These are phyloP conservation scores for Apeltes quadracus DNA, from an alignment of 2,113 vertebrate genomes.

Conservation along the genomic window DNA sequence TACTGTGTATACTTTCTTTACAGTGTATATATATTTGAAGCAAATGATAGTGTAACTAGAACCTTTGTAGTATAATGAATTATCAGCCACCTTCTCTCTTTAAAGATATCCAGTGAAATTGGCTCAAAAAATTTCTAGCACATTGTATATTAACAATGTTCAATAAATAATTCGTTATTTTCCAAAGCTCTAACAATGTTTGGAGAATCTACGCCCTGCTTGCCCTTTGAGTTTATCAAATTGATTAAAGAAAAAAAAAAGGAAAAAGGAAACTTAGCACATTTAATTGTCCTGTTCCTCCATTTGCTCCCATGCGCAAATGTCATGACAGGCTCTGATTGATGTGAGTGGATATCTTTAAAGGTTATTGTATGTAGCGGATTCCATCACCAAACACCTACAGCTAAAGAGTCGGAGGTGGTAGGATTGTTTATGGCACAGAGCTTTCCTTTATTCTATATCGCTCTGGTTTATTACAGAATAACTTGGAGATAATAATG, in stretches of 20 bases:
- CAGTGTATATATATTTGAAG: background rate
- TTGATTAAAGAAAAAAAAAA: background rate
- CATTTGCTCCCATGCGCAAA: slow-evolving; percentile 4
- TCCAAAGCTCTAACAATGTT: background rate
- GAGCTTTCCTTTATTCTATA: background rate
- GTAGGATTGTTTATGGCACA: background rate
- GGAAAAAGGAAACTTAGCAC: background rate
- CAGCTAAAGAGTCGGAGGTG: too few species aligned
- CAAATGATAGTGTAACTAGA: background rate
- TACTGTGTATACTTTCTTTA: too few species aligned
- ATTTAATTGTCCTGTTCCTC: background rate
- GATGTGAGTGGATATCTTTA: slow-evolving; percentile 4
- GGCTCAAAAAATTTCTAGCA: background rate
- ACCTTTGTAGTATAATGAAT: background rate
- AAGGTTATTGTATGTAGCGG: background rate
- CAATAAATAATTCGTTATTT: background rate
- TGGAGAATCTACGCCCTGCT: background rate
- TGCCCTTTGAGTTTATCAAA: background rate
- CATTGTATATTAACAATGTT: background rate
- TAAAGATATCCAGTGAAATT: slow-evolving; percentile 23
- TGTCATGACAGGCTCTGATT: slow-evolving; percentile 6
- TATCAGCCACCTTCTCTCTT: background rate
- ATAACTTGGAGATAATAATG: background rate
- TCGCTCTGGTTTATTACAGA: background rate
- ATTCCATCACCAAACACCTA: background rate